Conservation (phyloP, 1,140 invertebrate species). For the Phymastichus coffea region DNA sequence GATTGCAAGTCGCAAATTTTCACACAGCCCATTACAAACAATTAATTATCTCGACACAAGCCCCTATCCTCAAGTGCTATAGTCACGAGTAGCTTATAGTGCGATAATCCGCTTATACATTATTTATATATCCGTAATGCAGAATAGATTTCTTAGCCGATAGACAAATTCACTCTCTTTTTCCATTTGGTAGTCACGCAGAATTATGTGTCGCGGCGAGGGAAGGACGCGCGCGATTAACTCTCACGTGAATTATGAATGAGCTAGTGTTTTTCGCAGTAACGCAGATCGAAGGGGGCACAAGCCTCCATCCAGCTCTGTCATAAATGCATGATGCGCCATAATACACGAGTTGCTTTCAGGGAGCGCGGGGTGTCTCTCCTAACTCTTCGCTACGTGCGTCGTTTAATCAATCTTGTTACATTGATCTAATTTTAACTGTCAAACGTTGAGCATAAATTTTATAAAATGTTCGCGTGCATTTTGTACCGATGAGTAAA, state of each 20-base stretch:
- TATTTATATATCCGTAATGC: neutral
- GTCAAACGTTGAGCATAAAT: no score
- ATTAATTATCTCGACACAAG: neutral
- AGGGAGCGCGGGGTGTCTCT: no score
- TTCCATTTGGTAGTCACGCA: neutral
- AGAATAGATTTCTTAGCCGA: neutral
- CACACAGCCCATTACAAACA: neutral
- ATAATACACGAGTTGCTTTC: no score
- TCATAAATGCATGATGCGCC: no score
- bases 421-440: no score
- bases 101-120: no score
- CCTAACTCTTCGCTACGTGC: no score
- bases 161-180: constrained; percentile 10
- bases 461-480: neutral
- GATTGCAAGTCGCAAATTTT: neutral
- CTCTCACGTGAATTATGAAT: constrained; percentile 23
- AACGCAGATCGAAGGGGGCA: neutral
- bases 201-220: no score
- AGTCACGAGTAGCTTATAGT: no score
- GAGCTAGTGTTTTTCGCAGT: constrained; percentile 13
- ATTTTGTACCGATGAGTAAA: neutral
- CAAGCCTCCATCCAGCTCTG: no score
- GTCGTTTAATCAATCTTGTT: no score
- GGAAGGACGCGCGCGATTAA: constrained; percentile 5
- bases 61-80: no score